Conservation (phyloP, 2,888 invertebrate genomes). For the Rambutsinella grinnellia region DNA sequence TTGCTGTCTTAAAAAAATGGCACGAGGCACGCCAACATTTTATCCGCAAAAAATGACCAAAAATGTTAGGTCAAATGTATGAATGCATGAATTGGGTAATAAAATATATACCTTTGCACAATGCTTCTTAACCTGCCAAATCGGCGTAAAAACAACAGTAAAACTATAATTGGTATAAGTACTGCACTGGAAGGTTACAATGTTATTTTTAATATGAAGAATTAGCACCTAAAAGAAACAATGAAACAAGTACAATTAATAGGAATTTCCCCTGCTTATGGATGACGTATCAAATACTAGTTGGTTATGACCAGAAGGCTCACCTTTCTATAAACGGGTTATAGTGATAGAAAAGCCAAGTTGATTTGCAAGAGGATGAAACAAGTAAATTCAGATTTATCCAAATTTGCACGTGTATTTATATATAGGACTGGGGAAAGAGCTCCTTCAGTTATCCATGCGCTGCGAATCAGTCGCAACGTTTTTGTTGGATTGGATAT, state of each 20-base stretch:
- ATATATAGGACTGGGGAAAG: no score
- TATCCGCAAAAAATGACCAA: no score
- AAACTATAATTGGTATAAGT: no score
- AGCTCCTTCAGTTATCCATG: no score
- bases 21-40: no score
- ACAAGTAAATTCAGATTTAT: not conserved
- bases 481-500: slow-evolving; percentile 1
- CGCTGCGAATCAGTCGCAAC: not conserved
- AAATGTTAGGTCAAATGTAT: no score
- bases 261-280: slow-evolving; percentile 4
- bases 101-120: no score
- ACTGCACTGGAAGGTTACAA: not conserved
- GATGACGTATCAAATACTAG: not conserved
- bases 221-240: not conserved
- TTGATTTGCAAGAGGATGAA: not conserved
- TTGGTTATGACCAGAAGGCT: not conserved
- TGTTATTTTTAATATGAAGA: not conserved
- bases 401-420: no score
- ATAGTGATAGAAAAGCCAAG: not conserved
- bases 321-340: not conserved
- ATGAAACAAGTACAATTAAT: not conserved
- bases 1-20: no score
- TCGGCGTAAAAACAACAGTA: no score
- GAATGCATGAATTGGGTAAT: no score
- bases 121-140: no score